phyloP scores from a whole-genome alignment of 2,113 vertebrate species.

The Halichoerus grypus region DNA sequence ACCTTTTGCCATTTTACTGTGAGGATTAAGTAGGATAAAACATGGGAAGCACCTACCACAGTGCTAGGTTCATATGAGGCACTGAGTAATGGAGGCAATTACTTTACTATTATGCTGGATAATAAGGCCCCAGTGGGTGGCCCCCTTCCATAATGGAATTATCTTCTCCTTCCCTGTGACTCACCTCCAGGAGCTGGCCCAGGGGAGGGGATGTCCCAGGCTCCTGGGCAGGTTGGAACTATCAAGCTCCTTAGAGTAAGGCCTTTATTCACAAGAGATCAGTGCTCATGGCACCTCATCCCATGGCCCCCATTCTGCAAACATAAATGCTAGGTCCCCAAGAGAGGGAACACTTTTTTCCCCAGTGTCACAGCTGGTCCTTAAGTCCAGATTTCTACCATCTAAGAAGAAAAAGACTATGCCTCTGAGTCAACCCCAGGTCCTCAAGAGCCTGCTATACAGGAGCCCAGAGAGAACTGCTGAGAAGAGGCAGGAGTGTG shows the following conservation, averaged over 20 bases:
- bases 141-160: conserved; percentile 65
- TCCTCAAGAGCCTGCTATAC: background rate
- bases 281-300: background rate
- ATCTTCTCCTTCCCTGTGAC: conserved; percentile 69
- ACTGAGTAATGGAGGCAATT: conserved; percentile 75
- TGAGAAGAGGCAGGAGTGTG: background rate
- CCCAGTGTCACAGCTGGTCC: background rate
- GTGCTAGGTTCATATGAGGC: conserved; percentile 56
- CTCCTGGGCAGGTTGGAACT: conserved; percentile 71
- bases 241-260: conserved; percentile 52
- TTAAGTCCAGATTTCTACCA: background rate
- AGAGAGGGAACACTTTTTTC: background rate
- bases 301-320: background rate
- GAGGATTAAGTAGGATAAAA: conserved; percentile 75
- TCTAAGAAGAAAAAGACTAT: background rate
- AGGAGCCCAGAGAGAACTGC: background rate
- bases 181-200: conserved; percentile 72
- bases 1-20: conserved; percentile 44
- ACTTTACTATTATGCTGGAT: conserved; percentile 74
- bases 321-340: background rate
- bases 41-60: conserved; percentile 66
- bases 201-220: conserved; percentile 51
- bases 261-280: conserved; percentile 49
- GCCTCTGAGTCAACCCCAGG: background rate
- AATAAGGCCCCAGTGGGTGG: conserved; percentile 81